These are phyloP conservation scores for Rynchops niger DNA, from an alignment of 2,113 vertebrate genomes.

Conservation along the genomic window DNA sequence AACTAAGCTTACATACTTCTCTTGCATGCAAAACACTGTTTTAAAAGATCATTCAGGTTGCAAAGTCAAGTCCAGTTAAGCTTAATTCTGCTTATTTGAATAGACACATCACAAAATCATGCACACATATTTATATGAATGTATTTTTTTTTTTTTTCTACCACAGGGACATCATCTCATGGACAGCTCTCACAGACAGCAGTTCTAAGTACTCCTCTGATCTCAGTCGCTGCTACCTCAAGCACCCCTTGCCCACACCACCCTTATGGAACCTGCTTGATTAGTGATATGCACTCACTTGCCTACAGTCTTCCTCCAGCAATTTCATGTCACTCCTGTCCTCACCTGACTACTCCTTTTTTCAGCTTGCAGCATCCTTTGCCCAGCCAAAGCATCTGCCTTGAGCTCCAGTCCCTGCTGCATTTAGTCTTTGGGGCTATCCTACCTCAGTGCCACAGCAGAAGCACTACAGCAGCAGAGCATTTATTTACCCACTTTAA, in stretches of 20 bases:
- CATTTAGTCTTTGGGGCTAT: neutral
- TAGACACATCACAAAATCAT: neutral
- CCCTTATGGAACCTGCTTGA: neutral
- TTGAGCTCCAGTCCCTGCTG: neutral
- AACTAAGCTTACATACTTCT: neutral
- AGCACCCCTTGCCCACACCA: neutral
- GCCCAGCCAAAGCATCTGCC: neutral
- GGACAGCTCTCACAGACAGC: neutral
- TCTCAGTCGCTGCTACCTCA: neutral
- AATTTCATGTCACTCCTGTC: neutral
- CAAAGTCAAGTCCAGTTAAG: constrained; percentile 19
- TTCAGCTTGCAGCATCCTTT: neutral
- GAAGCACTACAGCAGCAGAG: neutral
- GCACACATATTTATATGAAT: neutral
- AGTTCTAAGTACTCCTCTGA: neutral
- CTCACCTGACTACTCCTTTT: neutral
- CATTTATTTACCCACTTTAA: neutral
- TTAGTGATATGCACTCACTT: neutral
- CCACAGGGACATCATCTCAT: neutral
- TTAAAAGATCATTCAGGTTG: neutral
- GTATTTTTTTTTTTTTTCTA: neutral
- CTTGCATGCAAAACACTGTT: neutral
- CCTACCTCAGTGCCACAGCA: neutral
- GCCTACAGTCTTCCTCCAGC: neutral
- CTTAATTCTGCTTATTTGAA: neutral